phyloP scores from a whole-genome alignment of 2,113 vertebrate genomes.

The Hassar affinis region DNA sequence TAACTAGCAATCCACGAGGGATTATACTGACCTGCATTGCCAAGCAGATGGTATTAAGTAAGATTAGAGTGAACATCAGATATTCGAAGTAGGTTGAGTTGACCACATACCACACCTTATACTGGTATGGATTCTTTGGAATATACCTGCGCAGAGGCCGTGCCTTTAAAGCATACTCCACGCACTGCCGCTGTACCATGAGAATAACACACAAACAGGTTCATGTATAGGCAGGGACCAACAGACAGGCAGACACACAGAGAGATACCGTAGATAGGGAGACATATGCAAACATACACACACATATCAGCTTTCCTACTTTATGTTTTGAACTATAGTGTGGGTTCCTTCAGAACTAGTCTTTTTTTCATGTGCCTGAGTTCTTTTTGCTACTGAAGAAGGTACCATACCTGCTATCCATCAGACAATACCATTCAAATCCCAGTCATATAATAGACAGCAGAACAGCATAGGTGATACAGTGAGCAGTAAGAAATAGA shows the following conservation, averaged over 20 bases:
- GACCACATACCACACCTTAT: constrained; percentile 99
- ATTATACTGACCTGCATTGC: constrained; percentile 89
- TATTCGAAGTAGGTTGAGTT: constrained; percentile 99
- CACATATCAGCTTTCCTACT: neutral
- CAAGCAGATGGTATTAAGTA: constrained; percentile 99
- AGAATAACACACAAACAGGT: constrained; percentile 30
- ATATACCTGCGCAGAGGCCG: constrained; percentile 92
- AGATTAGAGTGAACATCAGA: constrained; percentile 98
- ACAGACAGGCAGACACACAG: constrained; percentile 25
- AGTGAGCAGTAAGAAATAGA: too few relatives aligned
- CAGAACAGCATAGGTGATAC: too few relatives aligned
- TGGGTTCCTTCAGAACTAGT: neutral
- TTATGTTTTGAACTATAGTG: neutral
- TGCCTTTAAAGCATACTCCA: constrained; percentile 96
- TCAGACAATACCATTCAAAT: too few relatives aligned
- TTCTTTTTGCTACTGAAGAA: too few relatives aligned
- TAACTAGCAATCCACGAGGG: neutral
- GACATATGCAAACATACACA: neutral
- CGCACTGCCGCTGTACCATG: constrained; percentile 88
- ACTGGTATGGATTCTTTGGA: constrained; percentile 98
- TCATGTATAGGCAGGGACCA: neutral
- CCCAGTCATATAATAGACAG: too few relatives aligned
- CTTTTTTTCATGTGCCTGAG: neutral
- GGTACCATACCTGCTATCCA: too few relatives aligned
- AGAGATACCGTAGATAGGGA: too few relatives aligned